phyloP scores from a whole-genome alignment of 2,113 vertebrate genomes.

The Calidris pygmaea region DNA sequence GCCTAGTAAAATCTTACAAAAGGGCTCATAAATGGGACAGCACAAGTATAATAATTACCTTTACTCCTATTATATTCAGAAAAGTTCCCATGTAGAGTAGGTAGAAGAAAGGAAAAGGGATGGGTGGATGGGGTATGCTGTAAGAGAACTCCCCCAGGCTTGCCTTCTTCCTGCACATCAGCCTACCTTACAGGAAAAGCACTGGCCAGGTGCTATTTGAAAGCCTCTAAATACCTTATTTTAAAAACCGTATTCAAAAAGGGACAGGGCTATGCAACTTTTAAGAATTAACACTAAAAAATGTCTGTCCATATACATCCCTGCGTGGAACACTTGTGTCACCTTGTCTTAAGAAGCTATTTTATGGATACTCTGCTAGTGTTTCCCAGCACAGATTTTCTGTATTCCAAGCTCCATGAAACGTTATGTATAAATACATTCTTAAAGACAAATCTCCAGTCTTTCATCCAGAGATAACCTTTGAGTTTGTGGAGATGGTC shows the following conservation, averaged over 20 bases:
- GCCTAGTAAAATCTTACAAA: constrained; percentile 7
- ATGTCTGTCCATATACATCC: neutral
- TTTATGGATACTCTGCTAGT: neutral
- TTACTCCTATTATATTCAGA: neutral
- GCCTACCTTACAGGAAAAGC: neutral
- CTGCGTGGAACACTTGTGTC: neutral
- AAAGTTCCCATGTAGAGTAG: neutral
- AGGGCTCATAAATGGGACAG: neutral
- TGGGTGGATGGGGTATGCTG: neutral
- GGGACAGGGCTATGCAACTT: neutral
- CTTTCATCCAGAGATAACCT: neutral
- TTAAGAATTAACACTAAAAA: neutral
- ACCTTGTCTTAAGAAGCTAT: neutral
- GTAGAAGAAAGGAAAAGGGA: neutral
- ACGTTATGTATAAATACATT: neutral
- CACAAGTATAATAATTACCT: constrained; percentile 23
- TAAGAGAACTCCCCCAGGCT: neutral
- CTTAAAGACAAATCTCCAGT: neutral
- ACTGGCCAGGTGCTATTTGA: neutral
- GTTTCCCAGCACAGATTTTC: neutral
- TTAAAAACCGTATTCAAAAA: neutral
- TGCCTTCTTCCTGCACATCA: neutral
- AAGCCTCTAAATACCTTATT: neutral
- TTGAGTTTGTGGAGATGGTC: neutral
- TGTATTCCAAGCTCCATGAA: neutral